A percentile compares a stretch with the other conserved stretches of the same genome.
Conservation (phyloP, 2,797 vertebrate genomes). For the Micromesistius poutassou region DNA sequence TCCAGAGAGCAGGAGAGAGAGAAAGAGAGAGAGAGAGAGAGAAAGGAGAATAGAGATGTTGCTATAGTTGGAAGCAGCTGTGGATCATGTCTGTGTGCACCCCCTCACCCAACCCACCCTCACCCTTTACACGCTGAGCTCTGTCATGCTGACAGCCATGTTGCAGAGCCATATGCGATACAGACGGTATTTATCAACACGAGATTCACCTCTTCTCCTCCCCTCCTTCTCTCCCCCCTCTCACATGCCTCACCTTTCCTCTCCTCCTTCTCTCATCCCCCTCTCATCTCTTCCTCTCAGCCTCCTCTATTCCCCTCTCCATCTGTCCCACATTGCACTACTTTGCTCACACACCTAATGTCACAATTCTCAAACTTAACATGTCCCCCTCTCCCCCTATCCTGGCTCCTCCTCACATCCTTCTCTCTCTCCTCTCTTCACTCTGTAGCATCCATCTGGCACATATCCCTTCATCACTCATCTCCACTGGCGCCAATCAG, state of each 20-base stretch:
- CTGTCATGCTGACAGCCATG: constrained; percentile 51
- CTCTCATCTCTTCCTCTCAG: too few relatives aligned
- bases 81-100: constrained; percentile 21
- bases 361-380: constrained; percentile 1
- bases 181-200: constrained; percentile 36
- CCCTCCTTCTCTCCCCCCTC: too few relatives aligned
- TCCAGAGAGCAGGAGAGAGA: neutral
- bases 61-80: constrained; percentile 62
- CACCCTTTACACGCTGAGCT: constrained; percentile 17
- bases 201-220: neutral
- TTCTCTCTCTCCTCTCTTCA: neutral
- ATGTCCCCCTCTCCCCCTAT: constrained; percentile 15
- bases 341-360: too few relatives aligned
- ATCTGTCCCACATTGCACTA: too few relatives aligned
- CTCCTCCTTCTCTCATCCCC: neutral
- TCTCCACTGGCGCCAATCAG: constrained; percentile 34
- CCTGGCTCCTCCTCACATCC: neutral
- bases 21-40: neutral
- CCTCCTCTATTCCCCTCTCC: too few relatives aligned
- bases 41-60: constrained; percentile 10
- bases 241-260: too few relatives aligned
- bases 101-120: neutral
- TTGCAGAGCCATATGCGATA: constrained; percentile 35
- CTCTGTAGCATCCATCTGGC: constrained; percentile 17
- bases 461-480: constrained; percentile 24